Percentiles rank a stretch among this genome's conserved stretches.
phyloP scores from a whole-genome alignment of 2,113 vertebrate genomes.

The Myrmecobius fasciatus region DNA sequence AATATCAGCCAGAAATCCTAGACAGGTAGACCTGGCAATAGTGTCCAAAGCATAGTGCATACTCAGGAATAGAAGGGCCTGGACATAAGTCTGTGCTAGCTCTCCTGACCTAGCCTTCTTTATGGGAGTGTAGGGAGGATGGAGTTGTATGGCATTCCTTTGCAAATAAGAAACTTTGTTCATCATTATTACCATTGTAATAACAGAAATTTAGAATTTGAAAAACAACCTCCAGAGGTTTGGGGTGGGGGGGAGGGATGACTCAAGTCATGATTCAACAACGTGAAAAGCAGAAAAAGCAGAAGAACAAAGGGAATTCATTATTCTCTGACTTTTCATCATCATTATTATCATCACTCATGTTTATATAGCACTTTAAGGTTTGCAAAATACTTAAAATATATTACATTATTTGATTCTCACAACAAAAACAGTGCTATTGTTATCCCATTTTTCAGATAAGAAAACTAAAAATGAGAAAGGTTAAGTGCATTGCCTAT shows the following conservation, averaged over 20 bases:
- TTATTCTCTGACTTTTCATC: background rate
- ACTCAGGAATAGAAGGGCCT: background rate
- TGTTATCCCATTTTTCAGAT: background rate
- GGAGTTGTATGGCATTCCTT: background rate
- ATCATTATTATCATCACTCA: background rate
- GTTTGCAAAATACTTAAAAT: background rate
- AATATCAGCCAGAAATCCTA: constrained; percentile 37
- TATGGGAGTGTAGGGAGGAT: background rate
- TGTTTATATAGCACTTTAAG: background rate
- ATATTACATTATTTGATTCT: background rate
- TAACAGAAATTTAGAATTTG: background rate
- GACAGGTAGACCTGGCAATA: background rate
- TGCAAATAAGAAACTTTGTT: background rate
- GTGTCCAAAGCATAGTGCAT: background rate
- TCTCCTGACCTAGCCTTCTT: background rate
- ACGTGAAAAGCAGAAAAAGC: background rate
- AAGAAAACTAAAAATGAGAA: background rate
- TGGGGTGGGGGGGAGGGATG: background rate
- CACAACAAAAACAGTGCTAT: background rate
- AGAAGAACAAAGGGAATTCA: background rate
- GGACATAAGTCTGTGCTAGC: background rate
- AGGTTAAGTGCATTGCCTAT: background rate
- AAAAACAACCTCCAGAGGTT: background rate
- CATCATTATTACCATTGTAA: background rate
- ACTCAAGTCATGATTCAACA: background rate